Evolutionary conservation across 2,797 vertebrate species (phyloP), one percentile per base, ranked within the genome.

Genomic region (Channa striata): DNA sequence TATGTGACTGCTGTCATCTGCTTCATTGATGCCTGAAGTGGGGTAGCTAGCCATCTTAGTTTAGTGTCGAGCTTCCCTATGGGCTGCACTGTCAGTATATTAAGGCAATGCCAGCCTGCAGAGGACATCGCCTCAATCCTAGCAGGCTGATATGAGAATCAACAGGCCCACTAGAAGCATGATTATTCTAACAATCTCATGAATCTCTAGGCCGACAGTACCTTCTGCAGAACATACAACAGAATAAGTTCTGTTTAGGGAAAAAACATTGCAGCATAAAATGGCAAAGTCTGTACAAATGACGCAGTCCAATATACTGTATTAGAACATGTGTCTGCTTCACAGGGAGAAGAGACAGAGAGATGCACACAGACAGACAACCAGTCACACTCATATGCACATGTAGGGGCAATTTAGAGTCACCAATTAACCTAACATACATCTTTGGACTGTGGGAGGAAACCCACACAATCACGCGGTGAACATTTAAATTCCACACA

Each of bases 81-180:
- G 14, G 13, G 13, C 23, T 16, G 23, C n/a, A 49, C 1, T 20
- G 36, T 36, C n/a, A 39, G 44, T 39, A 9, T 6, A 57, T 48
- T 9, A n/a, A 17, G 25, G 17, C 42, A n/a, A 4, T 20, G 39
- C 10, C 19, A 48, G 52, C 4, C 58, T 30, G 42, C 37, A 70
- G 21, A 44, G 52, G 49, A 69, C 17, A 52, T 58, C 12, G 20
- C 11, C 20, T n/a, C 37, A 9, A 16, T 50, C 42, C 56, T 33
- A 12, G 11, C 11, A 14, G 20, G 30, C 25, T 23, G 36, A 11
- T 33, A 70, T 43, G 43, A 72, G 14, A 10, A 19, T 23, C 64
- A 77, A 61, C 59, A 72, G 67, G 5, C 33, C 60, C 14, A 39
- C 37, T 40, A 33, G 59, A 48, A 75, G 69, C 52, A 42, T 34